Base-by-base conservation (phyloP, 2,113 vertebrate genomes). In the Numenius arquata region DNA sequence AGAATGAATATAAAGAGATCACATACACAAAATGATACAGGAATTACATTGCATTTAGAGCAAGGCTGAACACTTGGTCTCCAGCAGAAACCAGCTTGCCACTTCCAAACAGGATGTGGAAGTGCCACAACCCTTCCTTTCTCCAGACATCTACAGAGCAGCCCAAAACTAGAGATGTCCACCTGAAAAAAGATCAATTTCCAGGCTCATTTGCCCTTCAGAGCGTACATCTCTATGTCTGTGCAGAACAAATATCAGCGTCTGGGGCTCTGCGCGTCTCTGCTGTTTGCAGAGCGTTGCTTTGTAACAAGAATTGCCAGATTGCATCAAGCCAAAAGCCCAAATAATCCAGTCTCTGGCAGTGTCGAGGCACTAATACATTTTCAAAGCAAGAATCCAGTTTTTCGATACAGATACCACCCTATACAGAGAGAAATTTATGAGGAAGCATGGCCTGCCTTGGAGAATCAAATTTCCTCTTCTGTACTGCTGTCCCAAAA, bases 121-220 rank as follows among this genome's bases (percentile, higher is more conserved):
- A 62, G 5, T 25, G 41, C 41, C 63, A 70, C 55, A 27, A 7
- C 27, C 41, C 52, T 40, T 11, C 32, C 73, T 67, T 7, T 15
- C 32, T 1, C 25, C 52, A 52, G 52, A 13, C 25, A 16, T 2
- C 19, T 45, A 4, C 62, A 85, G 55, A 23, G n/a, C 50, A 66
- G 23, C 2, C 70, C 86, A 8, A 18, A 14, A 38, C 32, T 43
- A 29, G 19, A 43, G 56, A 7, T 29, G 26, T 6, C 12, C 22
- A 21, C 32, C 56, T 17, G 11, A 30, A 7, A 8, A 12, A 10
- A 11, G 62, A 20, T 4, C 0, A 6, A 6, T 41, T 26, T 4
- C 40, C 76, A 84, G 59, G 12, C 6, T 30, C 3, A 4, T 40
- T 11, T 43, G 21, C 30, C 41, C 40, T 47, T 52, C 22, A 29